A percentile compares a stretch with the other conserved stretches of the same genome.
Evolutionary conservation across 2,888 invertebrate species (phyloP).

Genomic region (Diaprepes abbreviatus): DNA sequence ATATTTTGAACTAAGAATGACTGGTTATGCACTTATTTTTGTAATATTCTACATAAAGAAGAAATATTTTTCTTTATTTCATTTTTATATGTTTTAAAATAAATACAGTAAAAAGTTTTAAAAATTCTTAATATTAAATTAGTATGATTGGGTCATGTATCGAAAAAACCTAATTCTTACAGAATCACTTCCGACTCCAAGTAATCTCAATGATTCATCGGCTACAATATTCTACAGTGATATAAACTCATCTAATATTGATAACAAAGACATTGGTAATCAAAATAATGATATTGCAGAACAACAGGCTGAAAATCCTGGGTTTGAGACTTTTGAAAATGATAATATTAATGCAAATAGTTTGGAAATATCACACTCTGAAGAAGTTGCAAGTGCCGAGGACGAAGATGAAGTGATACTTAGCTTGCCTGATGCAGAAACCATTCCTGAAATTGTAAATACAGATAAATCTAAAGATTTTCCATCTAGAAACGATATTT

Average conservation of each 20-base stretch:
- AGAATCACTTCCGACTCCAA: no score
- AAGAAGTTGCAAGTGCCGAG: not conserved
- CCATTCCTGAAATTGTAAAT: no score
- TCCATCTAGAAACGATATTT: no score
- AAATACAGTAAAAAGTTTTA: no score
- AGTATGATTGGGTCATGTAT: no score
- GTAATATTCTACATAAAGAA: no score
- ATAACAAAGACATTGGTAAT: not conserved
- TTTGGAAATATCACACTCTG: conserved; percentile 8
- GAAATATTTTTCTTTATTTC: no score
- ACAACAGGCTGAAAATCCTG: not conserved
- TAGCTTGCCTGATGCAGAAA: not conserved
- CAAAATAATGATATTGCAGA: not conserved
- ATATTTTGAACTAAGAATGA: no score
- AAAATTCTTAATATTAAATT: no score
- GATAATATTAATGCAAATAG: not conserved
- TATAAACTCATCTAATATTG: not conserved
- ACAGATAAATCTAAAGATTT: not conserved
- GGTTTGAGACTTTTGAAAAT: not conserved
- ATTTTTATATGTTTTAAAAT: no score
- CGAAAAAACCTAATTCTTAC: no score
- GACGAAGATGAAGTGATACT: not conserved
- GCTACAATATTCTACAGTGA: not conserved
- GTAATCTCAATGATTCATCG: not conserved
- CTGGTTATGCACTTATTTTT: no score